Evolutionary conservation across 2,113 vertebrate species (phyloP).

Genomic region (Azemiops feae): DNA sequence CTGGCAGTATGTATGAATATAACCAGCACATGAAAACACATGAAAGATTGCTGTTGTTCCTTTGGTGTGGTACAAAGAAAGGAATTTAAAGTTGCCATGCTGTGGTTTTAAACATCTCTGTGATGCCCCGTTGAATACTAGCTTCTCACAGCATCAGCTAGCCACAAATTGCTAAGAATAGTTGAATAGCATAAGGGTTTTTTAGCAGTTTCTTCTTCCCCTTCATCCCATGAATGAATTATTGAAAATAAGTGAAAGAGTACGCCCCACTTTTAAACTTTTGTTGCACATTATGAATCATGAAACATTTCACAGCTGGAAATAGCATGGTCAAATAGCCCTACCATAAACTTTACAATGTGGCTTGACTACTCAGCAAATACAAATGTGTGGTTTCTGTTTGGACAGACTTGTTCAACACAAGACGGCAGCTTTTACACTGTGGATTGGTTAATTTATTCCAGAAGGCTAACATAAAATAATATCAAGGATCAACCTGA

Average conservation of each 20-base stretch:
- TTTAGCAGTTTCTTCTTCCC: background rate
- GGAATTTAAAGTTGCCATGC: background rate
- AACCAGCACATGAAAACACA: background rate
- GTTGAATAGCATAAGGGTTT: background rate
- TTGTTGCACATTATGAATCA: fast-evolving
- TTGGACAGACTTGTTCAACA: conserved; percentile 52
- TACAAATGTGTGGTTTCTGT: conserved; percentile 9
- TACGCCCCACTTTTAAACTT: fast-evolving
- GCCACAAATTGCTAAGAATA: background rate
- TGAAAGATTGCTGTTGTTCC: background rate
- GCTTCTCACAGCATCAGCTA: background rate
- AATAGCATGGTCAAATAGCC: conserved; percentile 26
- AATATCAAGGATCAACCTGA: conserved; percentile 34
- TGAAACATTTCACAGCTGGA: background rate
- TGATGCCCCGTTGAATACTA: background rate
- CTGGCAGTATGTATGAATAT: background rate
- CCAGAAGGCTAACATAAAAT: conserved; percentile 48
- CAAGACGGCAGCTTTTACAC: conserved; percentile 44
- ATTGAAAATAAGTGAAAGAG: background rate
- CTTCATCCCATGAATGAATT: background rate
- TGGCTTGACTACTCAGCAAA: conserved; percentile 44
- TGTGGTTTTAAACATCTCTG: background rate
- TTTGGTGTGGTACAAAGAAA: background rate
- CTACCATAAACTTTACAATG: background rate
- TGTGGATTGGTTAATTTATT: conserved; percentile 52